phyloP scores from a whole-genome alignment of 2,113 vertebrate genomes.

The Elaphurus davidianus region DNA sequence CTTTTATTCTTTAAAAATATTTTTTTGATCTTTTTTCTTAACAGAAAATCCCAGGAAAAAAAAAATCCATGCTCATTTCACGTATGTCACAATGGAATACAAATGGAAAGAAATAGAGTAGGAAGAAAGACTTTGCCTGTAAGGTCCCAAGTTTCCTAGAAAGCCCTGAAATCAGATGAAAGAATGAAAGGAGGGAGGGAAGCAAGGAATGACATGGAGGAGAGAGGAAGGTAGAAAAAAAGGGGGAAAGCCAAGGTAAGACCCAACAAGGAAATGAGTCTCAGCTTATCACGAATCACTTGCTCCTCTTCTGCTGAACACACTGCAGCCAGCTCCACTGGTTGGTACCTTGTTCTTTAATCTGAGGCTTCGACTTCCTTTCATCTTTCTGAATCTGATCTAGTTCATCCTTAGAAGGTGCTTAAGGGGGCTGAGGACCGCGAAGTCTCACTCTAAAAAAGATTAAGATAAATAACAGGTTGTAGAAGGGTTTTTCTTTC shows the following conservation, averaged over 20 bases:
- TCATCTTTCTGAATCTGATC: constrained; percentile 51
- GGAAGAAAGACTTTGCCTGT: not conserved
- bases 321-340: not conserved
- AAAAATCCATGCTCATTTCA: not conserved
- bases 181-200: not conserved
- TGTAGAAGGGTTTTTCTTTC: not conserved
- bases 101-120: not conserved
- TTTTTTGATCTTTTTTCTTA: not conserved
- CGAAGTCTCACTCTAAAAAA: constrained; percentile 49
- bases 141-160: not conserved
- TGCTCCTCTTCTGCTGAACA: not conserved
- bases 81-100: not conserved
- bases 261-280: not conserved
- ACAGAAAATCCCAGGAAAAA: not conserved
- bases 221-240: not conserved
- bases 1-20: not conserved
- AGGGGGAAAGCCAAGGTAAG: not conserved
- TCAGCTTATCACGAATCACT: not conserved
- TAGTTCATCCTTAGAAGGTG: constrained; percentile 58
- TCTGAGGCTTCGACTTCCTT: constrained; percentile 44
- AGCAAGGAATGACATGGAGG: not conserved
- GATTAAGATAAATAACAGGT: constrained; percentile 55
- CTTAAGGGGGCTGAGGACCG: constrained; percentile 1
- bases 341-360: not conserved
- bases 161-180: not conserved